Evolutionary conservation across 1,140 invertebrate species (phyloP), one percentile per base, ranked within the genome.

Genomic region (Apis cerana): DNA sequence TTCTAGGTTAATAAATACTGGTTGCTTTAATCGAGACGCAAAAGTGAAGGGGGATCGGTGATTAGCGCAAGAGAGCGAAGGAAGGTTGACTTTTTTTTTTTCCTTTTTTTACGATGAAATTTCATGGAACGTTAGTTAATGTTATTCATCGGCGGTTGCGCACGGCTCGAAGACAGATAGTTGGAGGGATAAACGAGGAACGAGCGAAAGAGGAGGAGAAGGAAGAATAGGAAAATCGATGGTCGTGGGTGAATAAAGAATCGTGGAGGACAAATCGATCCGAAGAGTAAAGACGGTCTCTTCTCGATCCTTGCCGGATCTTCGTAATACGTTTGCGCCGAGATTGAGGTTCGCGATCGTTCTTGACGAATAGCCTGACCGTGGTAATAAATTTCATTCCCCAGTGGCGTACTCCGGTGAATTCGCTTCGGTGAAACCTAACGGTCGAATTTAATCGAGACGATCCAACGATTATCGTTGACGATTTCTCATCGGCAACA

Each of bases 321-420:
- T 88, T 72, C 80, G 88, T 86, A 88, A 88, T 76, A 79, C 82
- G 75, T 88, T 77, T 83, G 67, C 76, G 65, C 61, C 33, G 59
- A 82, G 80, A 86, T 88, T 88, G 82, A 88, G 88, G 88, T 88
- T 86, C 88, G 88, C 87, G 88, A 89, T 89, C 87, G 85, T 83
- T 76, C 56, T 85, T 88, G 82, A 86, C 79, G 88, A 80, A 89
- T 88, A 65, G 82, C 69, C 75, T 64, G 80, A 76, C 50, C 72
- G 82, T 89, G 88, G 76, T 80, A 75, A 80, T 89, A 89, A 89
- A 89, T 86, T 86, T 82, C 19, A 78, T 82, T 67, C 58, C 85
- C 13, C 79, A 59, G 59, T 81, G 75, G 76, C 56, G 82, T 74
- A 80, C 78, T 23, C 9, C 27, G 50, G 12, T 65, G 68, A 62